Conservation (phyloP, 1,140 invertebrate species). For the Drosophila watanabei region DNA sequence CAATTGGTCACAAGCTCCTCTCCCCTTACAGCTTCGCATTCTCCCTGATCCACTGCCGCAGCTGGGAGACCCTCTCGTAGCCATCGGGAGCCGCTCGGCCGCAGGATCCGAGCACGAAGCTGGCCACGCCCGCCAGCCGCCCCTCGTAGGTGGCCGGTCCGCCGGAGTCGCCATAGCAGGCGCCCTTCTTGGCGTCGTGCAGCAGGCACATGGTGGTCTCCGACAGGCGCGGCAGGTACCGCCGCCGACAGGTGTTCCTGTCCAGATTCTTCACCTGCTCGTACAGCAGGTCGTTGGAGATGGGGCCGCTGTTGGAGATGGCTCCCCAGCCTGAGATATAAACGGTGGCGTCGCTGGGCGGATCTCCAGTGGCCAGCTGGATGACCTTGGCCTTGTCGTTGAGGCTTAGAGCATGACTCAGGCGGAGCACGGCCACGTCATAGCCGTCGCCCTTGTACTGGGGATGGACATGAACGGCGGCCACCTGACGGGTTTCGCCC, state of each 20-base stretch:
- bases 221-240: slow-evolving; percentile 28
- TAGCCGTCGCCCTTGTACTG: slow-evolving; percentile 57
- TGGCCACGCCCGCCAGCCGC: slow-evolving; percentile 66
- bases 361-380: slow-evolving; percentile 62
- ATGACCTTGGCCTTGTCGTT: slow-evolving; percentile 76
- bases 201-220: slow-evolving; percentile 70
- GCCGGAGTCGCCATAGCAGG: slow-evolving; percentile 79
- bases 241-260: slow-evolving; percentile 31
- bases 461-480: slow-evolving; percentile 73
- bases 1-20: not conserved
- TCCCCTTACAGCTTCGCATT: slow-evolving; percentile 18
- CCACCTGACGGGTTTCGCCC: slow-evolving; percentile 27
- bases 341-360: slow-evolving; percentile 43
- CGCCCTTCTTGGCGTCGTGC: slow-evolving; percentile 61
- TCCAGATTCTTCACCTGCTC: slow-evolving; percentile 47
- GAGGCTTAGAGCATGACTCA: slow-evolving; percentile 70
- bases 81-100: slow-evolving; percentile 86
- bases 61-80: slow-evolving; percentile 85
- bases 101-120: slow-evolving; percentile 67
- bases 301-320: slow-evolving; percentile 50
- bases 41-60: slow-evolving; percentile 48
- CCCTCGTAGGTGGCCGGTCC: slow-evolving; percentile 71
- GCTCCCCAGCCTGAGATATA: slow-evolving; percentile 87
- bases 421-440: slow-evolving; percentile 85
- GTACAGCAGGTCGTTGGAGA: slow-evolving; percentile 54